phyloP scores from a whole-genome alignment of 2,888 invertebrate species.

The Aquatica leii region DNA sequence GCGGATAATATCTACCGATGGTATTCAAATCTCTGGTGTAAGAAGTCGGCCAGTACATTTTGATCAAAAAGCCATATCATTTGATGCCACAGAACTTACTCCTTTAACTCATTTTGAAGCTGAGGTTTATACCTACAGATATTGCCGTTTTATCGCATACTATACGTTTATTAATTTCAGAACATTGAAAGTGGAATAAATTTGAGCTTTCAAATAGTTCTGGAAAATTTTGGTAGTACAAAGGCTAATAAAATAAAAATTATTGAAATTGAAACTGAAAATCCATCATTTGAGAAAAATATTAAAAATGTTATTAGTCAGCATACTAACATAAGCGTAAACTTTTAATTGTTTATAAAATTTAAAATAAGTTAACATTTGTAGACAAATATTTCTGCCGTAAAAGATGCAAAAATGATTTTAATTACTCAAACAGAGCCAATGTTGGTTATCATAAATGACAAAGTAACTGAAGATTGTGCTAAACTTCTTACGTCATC shows the following conservation, averaged over 20 bases:
- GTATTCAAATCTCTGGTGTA: constrained; percentile 54
- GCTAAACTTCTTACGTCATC: constrained; percentile 49
- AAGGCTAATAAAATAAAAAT: constrained; percentile 49
- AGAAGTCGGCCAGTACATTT: constrained; percentile 46
- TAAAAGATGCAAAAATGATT: constrained; percentile 50
- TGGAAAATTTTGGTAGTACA: constrained; percentile 51
- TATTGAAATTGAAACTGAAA: constrained; percentile 53
- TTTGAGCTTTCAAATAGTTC: constrained; percentile 50
- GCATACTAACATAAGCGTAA: constrained; percentile 52
- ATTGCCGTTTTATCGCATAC: too few species aligned
- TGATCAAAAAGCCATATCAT: constrained; percentile 47
- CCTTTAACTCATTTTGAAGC: constrained; percentile 41
- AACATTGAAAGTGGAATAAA: constrained; percentile 54
- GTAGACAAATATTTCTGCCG: constrained; percentile 51
- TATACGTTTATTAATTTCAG: too few species aligned
- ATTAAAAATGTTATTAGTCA: constrained; percentile 50
- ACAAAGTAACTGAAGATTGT: constrained; percentile 48
- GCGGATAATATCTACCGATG: constrained; percentile 50
- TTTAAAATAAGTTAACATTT: neutral
- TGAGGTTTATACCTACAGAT: constrained; percentile 28
- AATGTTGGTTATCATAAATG: constrained; percentile 52
- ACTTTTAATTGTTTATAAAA: constrained; percentile 17
- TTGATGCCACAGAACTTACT: constrained; percentile 52
- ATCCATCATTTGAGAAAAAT: constrained; percentile 45
- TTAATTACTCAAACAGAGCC: constrained; percentile 53